phyloP scores from a whole-genome alignment of 1,140 invertebrate genomes.

The Caenorhabditis brenneri region DNA sequence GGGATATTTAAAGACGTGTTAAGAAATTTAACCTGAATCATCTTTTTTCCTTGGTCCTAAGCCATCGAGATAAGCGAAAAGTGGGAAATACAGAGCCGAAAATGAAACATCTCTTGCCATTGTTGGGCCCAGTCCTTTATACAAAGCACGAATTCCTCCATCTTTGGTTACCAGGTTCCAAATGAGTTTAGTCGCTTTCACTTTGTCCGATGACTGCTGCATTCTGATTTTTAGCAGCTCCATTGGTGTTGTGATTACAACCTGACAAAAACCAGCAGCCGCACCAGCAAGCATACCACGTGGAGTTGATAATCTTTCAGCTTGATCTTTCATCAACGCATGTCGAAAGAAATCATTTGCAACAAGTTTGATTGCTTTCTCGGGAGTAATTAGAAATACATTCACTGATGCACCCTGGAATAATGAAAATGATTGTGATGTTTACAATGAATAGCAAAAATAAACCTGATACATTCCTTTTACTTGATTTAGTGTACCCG shows the following conservation, averaged over 20 bases:
- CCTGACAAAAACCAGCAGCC: constrained; percentile 92
- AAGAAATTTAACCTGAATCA: constrained; percentile 64
- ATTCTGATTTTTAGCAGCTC: constrained; percentile 98
- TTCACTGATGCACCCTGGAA: constrained; percentile 81
- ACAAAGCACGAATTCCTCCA: constrained; percentile 87
- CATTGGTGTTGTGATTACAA: constrained; percentile 97
- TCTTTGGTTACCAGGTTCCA: constrained; percentile 80
- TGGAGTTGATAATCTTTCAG: constrained; percentile 77
- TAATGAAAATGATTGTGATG: background rate
- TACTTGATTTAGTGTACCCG: constrained; percentile 56
- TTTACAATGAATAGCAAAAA: background rate
- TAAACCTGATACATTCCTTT: constrained; percentile 61
- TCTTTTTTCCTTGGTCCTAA: constrained; percentile 74
- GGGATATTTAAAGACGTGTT: background rate
- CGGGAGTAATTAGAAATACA: constrained; percentile 94
- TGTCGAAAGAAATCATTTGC: constrained; percentile 96
- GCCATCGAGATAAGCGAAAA: constrained; percentile 90
- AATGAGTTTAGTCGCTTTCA: constrained; percentile 84
- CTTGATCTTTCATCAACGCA: constrained; percentile 75
- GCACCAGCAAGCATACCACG: constrained; percentile 90
- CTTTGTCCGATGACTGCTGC: constrained; percentile 74
- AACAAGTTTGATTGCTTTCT: constrained; percentile 97
- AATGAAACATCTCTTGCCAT: constrained; percentile 91
- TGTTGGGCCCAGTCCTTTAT: constrained; percentile 90
- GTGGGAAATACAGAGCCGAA: constrained; percentile 95